Percentiles rank a stretch among this genome's conserved stretches.
phyloP scores from a whole-genome alignment of 2,113 vertebrate genomes.

The Psettodes erumei region DNA sequence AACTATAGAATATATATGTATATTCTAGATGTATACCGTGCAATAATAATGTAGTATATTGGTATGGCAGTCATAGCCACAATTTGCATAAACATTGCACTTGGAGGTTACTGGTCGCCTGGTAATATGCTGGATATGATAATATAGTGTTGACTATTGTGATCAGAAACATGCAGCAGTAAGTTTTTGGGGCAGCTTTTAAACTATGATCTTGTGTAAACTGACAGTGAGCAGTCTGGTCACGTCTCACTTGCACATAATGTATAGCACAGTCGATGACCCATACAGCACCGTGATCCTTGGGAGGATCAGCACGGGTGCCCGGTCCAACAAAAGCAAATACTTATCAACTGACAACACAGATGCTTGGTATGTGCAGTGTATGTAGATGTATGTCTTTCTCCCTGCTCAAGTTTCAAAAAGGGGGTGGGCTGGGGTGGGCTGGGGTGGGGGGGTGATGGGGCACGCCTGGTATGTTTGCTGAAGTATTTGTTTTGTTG shows the following conservation, averaged over 20 bases:
- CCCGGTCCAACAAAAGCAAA: conserved; percentile 69
- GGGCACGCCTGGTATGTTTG: conserved; percentile 59
- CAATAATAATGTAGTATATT: neutral
- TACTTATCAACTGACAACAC: conserved; percentile 64
- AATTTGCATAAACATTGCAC: neutral
- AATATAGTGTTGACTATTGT: no score
- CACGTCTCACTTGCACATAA: conserved; percentile 8
- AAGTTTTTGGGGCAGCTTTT: neutral
- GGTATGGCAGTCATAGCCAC: neutral
- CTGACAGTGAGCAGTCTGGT: neutral
- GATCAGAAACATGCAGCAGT: no score
- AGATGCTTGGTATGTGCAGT: conserved; percentile 59
- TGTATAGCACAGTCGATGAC: conserved; percentile 1
- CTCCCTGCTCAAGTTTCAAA: conserved; percentile 57
- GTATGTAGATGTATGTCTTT: conserved; percentile 56
- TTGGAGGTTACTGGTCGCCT: neutral
- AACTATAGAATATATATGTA: neutral
- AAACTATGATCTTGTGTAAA: neutral
- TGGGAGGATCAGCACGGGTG: conserved; percentile 17
- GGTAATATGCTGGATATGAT: neutral
- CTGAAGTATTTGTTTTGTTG: conserved; percentile 77
- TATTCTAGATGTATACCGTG: neutral
- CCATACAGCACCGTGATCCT: conserved; percentile 25
- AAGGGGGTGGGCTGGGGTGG: conserved; percentile 19
- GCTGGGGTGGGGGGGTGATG: neutral